phyloP scores from a whole-genome alignment of 1,140 invertebrate species.

The Parapsyche elsis region DNA sequence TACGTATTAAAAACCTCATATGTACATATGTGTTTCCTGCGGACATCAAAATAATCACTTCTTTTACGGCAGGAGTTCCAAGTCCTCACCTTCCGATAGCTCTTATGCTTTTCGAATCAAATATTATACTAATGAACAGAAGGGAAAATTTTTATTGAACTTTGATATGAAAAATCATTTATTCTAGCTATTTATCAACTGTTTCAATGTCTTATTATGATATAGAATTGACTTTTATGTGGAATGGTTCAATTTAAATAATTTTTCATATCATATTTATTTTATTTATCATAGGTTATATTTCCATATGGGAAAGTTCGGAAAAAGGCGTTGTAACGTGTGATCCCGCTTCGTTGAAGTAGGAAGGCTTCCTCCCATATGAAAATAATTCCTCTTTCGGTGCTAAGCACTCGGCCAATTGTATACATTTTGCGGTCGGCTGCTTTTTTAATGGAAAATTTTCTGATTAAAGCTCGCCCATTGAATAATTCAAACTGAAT shows the following conservation, averaged over 20 bases:
- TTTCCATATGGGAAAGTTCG: no score
- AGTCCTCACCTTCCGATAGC: neutral
- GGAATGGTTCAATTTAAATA: no score
- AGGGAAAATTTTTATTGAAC: no score
- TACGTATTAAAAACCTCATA: constrained; percentile 10
- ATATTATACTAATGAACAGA: no score
- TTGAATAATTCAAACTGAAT: constrained; percentile 32
- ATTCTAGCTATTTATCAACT: no score
- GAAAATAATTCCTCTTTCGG: constrained; percentile 24
- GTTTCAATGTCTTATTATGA: no score
- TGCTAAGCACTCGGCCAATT: constrained; percentile 10
- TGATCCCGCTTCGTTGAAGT: neutral
- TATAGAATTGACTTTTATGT: no score
- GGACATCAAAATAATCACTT: neutral
- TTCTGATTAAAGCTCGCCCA: constrained; percentile 26
- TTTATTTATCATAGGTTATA: no score
- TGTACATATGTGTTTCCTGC: neutral
- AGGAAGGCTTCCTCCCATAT: neutral
- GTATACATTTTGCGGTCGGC: constrained; percentile 31
- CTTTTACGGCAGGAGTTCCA: neutral
- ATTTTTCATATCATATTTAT: no score
- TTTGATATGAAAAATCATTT: no score
- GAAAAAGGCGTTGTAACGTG: neutral
- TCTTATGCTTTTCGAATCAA: no score
- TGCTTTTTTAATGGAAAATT: constrained; percentile 32